Base-by-base conservation (phyloP, 2,888 invertebrate genomes). In the Caenorhabditis wallacei region DNA sequence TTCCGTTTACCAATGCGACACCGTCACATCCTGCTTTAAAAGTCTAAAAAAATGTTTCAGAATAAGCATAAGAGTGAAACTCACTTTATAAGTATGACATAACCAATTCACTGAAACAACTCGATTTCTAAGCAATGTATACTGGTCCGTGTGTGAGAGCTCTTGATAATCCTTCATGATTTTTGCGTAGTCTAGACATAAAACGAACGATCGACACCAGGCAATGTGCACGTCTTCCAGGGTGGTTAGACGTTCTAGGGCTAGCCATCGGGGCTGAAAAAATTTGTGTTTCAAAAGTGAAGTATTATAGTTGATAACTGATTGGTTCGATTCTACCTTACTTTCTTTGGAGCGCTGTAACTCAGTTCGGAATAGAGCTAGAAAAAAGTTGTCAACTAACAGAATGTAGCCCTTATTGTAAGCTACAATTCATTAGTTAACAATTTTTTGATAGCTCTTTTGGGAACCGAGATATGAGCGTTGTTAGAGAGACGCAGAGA, bases 151-250 rank as follows among this genome's bases (percentile, higher is more conserved):
- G 1, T 70, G 79, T 18, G 87, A 82, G 3, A 89, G 74, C 18
- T 85, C 88, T 81, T 88, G 80, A 46, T 88, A 89, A 48, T 89
- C 89, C 37, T 78, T 76, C 66, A 88, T 71, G 7, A 84, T 80
- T 59, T 80, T 80, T 16, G 89, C 89, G 85, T 87, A 89, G 69
- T 89, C 89, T 20, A 89, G 85, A 43, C 87, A 86, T 8, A 89
- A 66, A 0, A 89, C 89, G 61, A 89, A 89, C 1, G 89, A 89
- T 37, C 89, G 74, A 56, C 89, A 89, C 89, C 89, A 89, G 11
- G 88, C 87, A 37, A 89, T 87, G 57, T 89, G 89, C 20, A 89
- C 89, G 57, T 89, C 89, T 72, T 89, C 89, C n/a, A 89, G 84
- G 5, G 85, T 87, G 2, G 86, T 84, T 37, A 88, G 48, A 26